Base-by-base conservation (phyloP, 2,113 vertebrate genomes). In the Tringa solitaria region DNA sequence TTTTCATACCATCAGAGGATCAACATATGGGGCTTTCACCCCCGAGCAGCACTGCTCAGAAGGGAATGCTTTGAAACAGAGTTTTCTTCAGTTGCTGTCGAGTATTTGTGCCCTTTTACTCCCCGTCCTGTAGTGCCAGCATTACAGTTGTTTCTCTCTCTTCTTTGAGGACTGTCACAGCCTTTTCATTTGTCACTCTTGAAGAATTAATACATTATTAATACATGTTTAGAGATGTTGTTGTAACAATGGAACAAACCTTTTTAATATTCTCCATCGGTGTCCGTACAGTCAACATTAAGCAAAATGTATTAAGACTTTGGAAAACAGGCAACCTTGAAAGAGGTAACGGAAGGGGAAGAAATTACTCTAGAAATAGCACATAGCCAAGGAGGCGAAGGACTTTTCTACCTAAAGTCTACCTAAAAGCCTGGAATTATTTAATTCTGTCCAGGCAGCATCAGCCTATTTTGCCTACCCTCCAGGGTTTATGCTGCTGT, bases 11-110 rank as follows among this genome's bases (percentile, higher is more conserved):
- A 3, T 50, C 39, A 39, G 46, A 72, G 68, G 33, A 59, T 75
- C 51, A 32, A 2, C 0, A 0, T 43, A 3, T 14, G 65, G 61
- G 64, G 43, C 13, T 77, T 61, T 73, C 33, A 14, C 16, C 37
- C 60, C 48, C 0, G 0, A 57, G 84, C 43, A 30, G 43, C 1
- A 1, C 51, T 18, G 72, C 75, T 41, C 3, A 0, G 46, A 50
- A 37, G 23, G 57, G 63, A 33, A 21, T 15, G 39, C 41, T 64
- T 63, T 57, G 50, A n/a, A 80, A 35, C 22, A 16, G 65, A 33
- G 4, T 69, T 67, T 53, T 61, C 37, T 68, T 30, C 32, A 20
- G 37, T 35, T 57, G 33, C 41, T 67, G 18, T 57, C 23, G 27
- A 37, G 67, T 74, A 12, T 73, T 65, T 85, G 69, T 70, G 57